phyloP scores from a whole-genome alignment of 1,140 invertebrate genomes.

The Ceratosolen fusciceps region DNA sequence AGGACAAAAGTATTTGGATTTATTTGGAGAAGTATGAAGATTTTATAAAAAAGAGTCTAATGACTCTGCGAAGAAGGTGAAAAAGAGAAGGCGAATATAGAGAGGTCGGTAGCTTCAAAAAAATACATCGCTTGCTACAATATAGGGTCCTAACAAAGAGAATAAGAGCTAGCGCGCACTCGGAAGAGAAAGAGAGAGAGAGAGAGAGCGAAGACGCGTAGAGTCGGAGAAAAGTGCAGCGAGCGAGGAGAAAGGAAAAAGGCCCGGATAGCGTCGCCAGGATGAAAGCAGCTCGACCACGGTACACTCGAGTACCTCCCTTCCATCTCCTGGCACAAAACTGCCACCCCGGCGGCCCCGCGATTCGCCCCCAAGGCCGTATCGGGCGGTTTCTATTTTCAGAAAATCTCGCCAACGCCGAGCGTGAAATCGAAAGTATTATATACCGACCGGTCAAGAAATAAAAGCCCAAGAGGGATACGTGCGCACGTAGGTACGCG shows the following conservation, averaged over 20 bases:
- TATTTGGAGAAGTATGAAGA: too few species aligned
- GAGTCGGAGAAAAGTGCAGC: not conserved
- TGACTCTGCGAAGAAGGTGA: too few species aligned
- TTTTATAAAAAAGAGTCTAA: too few species aligned
- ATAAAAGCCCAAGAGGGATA: conserved; percentile 18
- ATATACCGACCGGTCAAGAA: conserved; percentile 15
- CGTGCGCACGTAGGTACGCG: conserved; percentile 2
- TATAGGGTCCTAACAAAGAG: not conserved
- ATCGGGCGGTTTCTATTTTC: conserved; percentile 45
- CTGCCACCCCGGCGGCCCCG: too few species aligned
- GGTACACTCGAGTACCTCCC: not conserved
- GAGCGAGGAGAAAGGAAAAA: not conserved
- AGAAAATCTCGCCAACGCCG: conserved; percentile 40
- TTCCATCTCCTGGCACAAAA: not conserved
- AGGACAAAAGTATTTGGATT: too few species aligned
- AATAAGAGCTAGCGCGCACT: too few species aligned
- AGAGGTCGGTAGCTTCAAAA: too few species aligned
- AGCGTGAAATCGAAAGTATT: conserved; percentile 49
- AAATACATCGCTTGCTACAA: not conserved
- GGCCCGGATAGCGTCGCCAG: not conserved
- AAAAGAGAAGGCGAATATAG: too few species aligned
- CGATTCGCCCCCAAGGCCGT: conserved; percentile 30
- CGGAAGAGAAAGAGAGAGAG: not conserved
- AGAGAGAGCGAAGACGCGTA: not conserved
- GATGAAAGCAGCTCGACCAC: not conserved